phyloP scores from a whole-genome alignment of 2,888 invertebrate genomes.

The Amiota mariae region DNA sequence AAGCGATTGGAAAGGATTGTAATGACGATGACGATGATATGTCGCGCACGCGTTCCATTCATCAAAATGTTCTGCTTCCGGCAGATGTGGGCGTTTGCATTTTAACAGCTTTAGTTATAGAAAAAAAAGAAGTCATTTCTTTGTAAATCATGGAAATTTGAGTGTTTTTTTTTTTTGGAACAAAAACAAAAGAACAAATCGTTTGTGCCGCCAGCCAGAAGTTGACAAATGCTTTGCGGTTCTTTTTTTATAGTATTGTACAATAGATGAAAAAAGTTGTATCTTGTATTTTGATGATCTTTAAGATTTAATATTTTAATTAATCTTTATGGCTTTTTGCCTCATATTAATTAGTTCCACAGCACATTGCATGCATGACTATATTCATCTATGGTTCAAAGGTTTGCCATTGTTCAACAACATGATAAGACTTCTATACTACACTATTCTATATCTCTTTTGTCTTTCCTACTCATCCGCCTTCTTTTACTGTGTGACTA shows the following conservation, averaged over 20 bases:
- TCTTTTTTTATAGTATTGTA: too few relatives aligned
- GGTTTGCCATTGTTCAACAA: slow-evolving; percentile 8
- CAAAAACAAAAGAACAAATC: too few relatives aligned
- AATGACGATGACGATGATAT: slow-evolving; percentile 32
- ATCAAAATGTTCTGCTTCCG: slow-evolving; percentile 50
- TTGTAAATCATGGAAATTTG: too few relatives aligned
- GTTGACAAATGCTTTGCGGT: too few relatives aligned
- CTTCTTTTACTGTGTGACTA: neutral
- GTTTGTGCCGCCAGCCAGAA: too few relatives aligned
- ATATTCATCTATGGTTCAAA: neutral
- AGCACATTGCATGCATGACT: slow-evolving; percentile 50
- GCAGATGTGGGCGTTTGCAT: slow-evolving; percentile 67
- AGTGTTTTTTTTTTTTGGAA: too few relatives aligned
- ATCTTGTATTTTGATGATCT: too few relatives aligned
- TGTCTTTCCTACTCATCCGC: neutral
- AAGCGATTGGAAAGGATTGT: slow-evolving; percentile 42
- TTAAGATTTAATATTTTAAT: too few relatives aligned
- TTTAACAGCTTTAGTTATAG: slow-evolving; percentile 46
- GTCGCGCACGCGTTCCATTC: slow-evolving; percentile 27
- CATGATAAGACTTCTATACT: neutral
- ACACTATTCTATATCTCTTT: neutral
- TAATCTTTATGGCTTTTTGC: neutral
- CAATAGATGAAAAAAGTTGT: too few relatives aligned
- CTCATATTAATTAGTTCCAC: slow-evolving; percentile 36
- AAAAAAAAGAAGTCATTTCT: too few relatives aligned